A percentile compares a stretch with the other conserved stretches of the same genome.
Conservation (phyloP, 2,888 invertebrate species). For the Zhengitettix transpicula region DNA sequence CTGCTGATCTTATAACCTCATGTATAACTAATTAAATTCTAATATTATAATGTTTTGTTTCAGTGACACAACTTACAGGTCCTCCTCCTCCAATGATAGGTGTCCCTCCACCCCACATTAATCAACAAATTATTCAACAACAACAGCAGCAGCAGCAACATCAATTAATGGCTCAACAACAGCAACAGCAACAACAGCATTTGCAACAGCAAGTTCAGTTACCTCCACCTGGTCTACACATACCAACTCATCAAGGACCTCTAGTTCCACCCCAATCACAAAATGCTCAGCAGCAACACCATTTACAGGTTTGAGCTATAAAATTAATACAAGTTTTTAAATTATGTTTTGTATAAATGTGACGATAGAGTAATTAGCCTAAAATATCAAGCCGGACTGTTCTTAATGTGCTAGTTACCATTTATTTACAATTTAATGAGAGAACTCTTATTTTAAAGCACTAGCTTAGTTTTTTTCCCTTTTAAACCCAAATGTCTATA, state of each 20-base stretch:
- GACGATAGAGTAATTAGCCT: too few species aligned
- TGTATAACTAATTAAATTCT: too few species aligned
- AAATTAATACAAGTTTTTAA: too few species aligned
- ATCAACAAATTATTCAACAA: slow-evolving; percentile 10
- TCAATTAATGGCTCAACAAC: slow-evolving; percentile 12
- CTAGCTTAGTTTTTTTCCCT: too few species aligned
- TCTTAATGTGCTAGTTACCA: too few species aligned
- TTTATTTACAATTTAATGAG: too few species aligned
- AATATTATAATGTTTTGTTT: neutral
- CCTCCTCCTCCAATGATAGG: slow-evolving; percentile 10
- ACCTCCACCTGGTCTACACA: slow-evolving; percentile 26
- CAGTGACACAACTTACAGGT: slow-evolving; percentile 9
- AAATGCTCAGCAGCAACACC: slow-evolving; percentile 8
- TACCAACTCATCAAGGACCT: slow-evolving; percentile 24
- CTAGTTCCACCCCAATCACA: slow-evolving; percentile 20
- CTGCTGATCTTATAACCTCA: too few species aligned
- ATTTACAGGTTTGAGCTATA: slow-evolving; percentile 4
- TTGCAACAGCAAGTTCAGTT: slow-evolving; percentile 14
- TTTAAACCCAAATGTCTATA: too few species aligned
- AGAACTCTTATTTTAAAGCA: too few species aligned
- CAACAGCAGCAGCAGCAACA: slow-evolving; percentile 9
- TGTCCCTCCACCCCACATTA: slow-evolving; percentile 16
- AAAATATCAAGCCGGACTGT: too few species aligned
- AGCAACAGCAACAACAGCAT: slow-evolving; percentile 8
- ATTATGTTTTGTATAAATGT: too few species aligned